phyloP scores from a whole-genome alignment of 2,113 vertebrate species.

The Lipophrys pholis region DNA sequence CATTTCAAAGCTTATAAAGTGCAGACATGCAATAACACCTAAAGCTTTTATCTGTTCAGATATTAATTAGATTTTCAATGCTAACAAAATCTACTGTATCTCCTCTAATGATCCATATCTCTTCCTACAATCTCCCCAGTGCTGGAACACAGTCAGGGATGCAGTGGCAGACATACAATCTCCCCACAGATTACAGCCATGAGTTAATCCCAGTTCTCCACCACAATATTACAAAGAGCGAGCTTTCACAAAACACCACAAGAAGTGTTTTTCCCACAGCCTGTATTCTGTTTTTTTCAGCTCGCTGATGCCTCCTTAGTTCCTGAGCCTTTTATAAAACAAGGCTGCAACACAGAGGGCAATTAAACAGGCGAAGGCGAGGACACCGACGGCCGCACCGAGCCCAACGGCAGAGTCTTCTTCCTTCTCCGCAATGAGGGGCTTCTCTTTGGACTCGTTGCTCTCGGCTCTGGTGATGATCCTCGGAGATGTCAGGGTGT shows the following conservation, averaged over 20 bases:
- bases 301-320: slow-evolving; percentile 26
- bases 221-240: slow-evolving; percentile 36
- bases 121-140: slow-evolving; percentile 19
- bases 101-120: slow-evolving; percentile 13
- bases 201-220: slow-evolving; percentile 39
- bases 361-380: slow-evolving; percentile 68
- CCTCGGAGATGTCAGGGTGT: slow-evolving; percentile 73
- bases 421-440: not conserved
- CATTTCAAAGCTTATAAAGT: slow-evolving; percentile 48
- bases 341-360: slow-evolving; percentile 63
- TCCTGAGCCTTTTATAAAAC: slow-evolving; percentile 72
- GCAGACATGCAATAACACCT: slow-evolving; percentile 57
- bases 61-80: not conserved
- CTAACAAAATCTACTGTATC: slow-evolving; percentile 27
- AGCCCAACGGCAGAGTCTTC: slow-evolving; percentile 59
- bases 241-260: slow-evolving; percentile 3
- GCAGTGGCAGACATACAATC: slow-evolving; percentile 10
- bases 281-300: not conserved
- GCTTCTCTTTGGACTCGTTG: slow-evolving; percentile 44
- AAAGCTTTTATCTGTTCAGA: slow-evolving; percentile 28
- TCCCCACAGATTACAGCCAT: slow-evolving; percentile 14
- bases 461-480: slow-evolving; percentile 73
- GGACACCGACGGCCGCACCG: slow-evolving; percentile 75
- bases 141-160: slow-evolving; percentile 26
- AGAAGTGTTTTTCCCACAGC: not conserved